Evolutionary conservation across 1,140 invertebrate genomes (phyloP).

Genomic region (Brachionus manjavacas): DNA sequence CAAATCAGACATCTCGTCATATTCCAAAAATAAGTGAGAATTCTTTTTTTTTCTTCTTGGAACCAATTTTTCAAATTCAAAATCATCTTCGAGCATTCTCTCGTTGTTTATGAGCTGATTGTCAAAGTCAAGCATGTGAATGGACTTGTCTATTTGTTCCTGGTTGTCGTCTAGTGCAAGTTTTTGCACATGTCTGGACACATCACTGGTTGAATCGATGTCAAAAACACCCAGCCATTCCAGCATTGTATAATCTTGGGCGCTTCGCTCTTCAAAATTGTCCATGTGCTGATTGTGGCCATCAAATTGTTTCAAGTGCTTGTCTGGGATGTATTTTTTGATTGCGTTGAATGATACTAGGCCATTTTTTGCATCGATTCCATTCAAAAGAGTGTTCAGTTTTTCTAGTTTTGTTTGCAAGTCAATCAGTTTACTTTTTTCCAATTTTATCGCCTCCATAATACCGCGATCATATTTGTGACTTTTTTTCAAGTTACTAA

Average conservation of each 20-base stretch:
- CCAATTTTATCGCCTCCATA: not conserved
- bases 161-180: not conserved
- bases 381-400: slow-evolving; percentile 1
- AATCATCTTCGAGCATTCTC: slow-evolving; percentile 36
- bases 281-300: not conserved
- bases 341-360: not conserved
- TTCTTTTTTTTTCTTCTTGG: not conserved
- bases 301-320: not conserved
- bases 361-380: not conserved
- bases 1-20: slow-evolving; percentile 3
- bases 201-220: not conserved
- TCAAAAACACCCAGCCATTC: slow-evolving; percentile 24
- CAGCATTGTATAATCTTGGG: not conserved
- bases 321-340: not conserved
- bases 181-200: not conserved
- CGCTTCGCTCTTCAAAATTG: not conserved
- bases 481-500: slow-evolving; percentile 40
- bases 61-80: not conserved
- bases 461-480: not conserved
- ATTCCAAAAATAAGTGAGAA: not conserved
- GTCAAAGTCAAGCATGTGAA: not conserved
- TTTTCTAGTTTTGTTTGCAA: slow-evolving; percentile 43
- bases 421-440: not conserved
- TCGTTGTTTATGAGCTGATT: slow-evolving; percentile 24
- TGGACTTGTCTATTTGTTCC: not conserved